Base-by-base conservation (phyloP, 2,888 invertebrate genomes). In the Acanthoscelides obtectus region DNA sequence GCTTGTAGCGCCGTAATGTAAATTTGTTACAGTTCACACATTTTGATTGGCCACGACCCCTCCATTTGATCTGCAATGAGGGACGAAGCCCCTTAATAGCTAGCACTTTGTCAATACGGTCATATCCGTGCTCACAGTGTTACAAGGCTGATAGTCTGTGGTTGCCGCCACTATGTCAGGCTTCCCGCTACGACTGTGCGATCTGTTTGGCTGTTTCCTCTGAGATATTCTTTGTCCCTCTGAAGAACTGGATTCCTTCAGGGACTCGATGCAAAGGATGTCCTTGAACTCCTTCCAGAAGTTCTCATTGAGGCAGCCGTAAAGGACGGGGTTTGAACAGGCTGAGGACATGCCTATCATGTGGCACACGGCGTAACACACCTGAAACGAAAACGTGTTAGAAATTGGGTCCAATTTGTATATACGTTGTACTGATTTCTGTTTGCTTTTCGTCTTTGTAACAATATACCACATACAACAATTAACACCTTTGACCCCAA, bases 221-320 rank as follows among this genome's bases (percentile, higher is more conserved):
- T 87, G 0, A 82, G 87, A 87, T 84, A 87, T 75, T 83, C 87
- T 78, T 84, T 88, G 80, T 82, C 88, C 79, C 83, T 89, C 80
- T 83, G 80, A 79, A 2, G 81, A 84, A 64, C 71, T 25, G 2
- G 75, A 75, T 4, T 78, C 76, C 6, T 76, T 74, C 22, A 74
- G 74, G 63, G 80, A 76, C 68, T 88, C 86, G 81, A 90, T 88
- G 82, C 91, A 91, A 77, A 93, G 84, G 79, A 94, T 91, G 84
- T 94, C 94, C 78, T 91, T 90, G 83, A 96, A 96, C 85, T 96
- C 96, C 83, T 94, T 94, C 80, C 94, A 89, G 86, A 97, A 97
- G 86, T 96, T 96, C 79, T 97, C 96, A 84, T 97, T 97, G 78
- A 97, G 87, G 92, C 96, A 96, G 12, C 97, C 97, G 85, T 97